These are phyloP conservation scores for Pseudomyrmex pallidus DNA, from an alignment of 1,140 invertebrate species.

Conservation along the genomic window DNA sequence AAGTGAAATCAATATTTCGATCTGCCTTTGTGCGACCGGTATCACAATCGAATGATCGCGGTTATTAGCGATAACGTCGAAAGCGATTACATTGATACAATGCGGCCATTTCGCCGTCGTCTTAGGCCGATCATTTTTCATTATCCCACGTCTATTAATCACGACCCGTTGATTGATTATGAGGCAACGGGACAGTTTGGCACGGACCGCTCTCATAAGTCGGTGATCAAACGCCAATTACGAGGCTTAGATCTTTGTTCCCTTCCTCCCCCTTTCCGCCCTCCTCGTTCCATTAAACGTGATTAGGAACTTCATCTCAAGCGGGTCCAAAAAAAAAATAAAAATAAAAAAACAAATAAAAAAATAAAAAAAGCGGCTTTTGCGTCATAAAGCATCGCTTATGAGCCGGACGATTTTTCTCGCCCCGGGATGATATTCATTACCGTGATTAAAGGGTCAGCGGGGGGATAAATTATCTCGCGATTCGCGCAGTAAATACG, in stretches of 20 bases:
- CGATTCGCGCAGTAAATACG: conserved; percentile 49
- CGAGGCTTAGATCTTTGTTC: conserved; percentile 33
- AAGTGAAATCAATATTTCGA: background rate
- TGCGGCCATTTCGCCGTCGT: background rate
- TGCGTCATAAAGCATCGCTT: conserved; percentile 28
- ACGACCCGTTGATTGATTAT: conserved; percentile 57
- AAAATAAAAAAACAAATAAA: no score
- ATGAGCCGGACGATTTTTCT: conserved; percentile 15
- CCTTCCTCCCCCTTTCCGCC: background rate
- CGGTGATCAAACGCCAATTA: conserved; percentile 54
- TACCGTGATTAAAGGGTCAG: conserved; percentile 41
- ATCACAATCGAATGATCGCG: background rate
- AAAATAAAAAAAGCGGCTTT: conserved; percentile 3
- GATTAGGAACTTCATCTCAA: conserved; percentile 27
- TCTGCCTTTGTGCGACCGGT: background rate
- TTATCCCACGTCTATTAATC: conserved; percentile 46
- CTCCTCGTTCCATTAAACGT: background rate
- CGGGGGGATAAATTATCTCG: conserved; percentile 32
- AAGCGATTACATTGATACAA: background rate
- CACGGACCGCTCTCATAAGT: conserved; percentile 37
- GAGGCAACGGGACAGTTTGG: conserved; percentile 17
- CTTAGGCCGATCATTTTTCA: conserved; percentile 52
- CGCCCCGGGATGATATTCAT: conserved; percentile 30
- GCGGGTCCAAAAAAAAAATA: background rate
- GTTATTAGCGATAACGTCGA: conserved; percentile 13